Evolutionary conservation across 2,888 invertebrate genomes (phyloP).

Genomic region (Cinara cedri): DNA sequence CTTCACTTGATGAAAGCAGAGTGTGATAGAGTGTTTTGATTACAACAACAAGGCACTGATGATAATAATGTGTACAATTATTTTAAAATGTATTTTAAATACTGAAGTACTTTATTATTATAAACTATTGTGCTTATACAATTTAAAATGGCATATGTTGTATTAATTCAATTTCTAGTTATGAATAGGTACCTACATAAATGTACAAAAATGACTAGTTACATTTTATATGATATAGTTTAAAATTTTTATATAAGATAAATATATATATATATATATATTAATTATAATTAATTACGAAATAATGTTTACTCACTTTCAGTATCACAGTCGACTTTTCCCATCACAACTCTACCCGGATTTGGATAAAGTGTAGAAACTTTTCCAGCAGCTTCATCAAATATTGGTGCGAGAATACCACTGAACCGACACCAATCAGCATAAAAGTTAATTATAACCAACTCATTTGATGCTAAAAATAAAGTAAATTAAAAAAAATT

Average conservation of each 20-base stretch:
- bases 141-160: too few relatives aligned
- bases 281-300: background rate
- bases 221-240: too few relatives aligned
- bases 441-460: conserved; percentile 98
- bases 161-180: too few relatives aligned
- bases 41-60: too few relatives aligned
- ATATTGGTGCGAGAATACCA: conserved; percentile 93
- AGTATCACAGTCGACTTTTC: conserved; percentile 95
- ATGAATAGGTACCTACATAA: background rate
- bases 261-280: background rate
- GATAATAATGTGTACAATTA: too few relatives aligned
- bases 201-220: too few relatives aligned
- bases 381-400: conserved; percentile 92
- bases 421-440: conserved; percentile 99
- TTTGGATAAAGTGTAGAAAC: conserved; percentile 76
- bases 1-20: too few relatives aligned
- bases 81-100: too few relatives aligned
- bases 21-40: too few relatives aligned
- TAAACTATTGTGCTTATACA: too few relatives aligned
- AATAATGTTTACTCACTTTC: conserved; percentile 69
- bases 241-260: too few relatives aligned
- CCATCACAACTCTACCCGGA: conserved; percentile 84
- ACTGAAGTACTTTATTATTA: too few relatives aligned
- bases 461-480: conserved; percentile 86
- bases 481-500: conserved; percentile 51